phyloP scores from a whole-genome alignment of 2,797 vertebrate species.

The Babyrousa celebensis region DNA sequence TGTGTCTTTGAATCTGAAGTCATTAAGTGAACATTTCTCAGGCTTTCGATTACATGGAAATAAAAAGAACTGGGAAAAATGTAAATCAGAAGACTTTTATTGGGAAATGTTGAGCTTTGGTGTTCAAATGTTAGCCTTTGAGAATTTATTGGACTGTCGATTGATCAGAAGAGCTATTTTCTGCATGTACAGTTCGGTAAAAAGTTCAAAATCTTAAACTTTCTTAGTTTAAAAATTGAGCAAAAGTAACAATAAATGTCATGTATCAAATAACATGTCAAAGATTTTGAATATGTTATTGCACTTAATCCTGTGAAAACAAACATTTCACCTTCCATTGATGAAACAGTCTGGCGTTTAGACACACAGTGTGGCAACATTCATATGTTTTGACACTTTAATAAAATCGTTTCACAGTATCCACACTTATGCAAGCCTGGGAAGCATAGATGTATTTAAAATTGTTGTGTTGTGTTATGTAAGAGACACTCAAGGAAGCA shows the following conservation, averaged over 20 bases:
- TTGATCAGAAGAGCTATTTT: not conserved
- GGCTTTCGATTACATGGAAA: conserved; percentile 14
- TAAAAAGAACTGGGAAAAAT: conserved; percentile 37
- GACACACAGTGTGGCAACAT: not conserved
- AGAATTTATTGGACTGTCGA: conserved; percentile 3
- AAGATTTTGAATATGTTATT: not conserved
- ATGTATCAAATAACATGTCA: not conserved
- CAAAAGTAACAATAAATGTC: conserved; percentile 16
- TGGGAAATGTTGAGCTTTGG: not conserved
- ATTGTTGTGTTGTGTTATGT: not conserved
- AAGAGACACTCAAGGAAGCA: not conserved
- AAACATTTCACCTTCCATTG: conserved; percentile 14
- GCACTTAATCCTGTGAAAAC: not conserved
- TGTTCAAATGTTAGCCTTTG: conserved; percentile 17
- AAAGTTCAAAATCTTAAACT: conserved; percentile 13
- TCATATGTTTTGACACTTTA: conserved; percentile 30
- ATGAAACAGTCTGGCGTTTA: not conserved
- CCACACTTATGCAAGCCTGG: not conserved
- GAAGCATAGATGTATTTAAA: conserved; percentile 6
- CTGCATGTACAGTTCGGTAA: not conserved
- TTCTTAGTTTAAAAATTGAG: conserved; percentile 39
- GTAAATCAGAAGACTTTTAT: conserved; percentile 1
- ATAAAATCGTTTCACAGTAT: conserved; percentile 21
- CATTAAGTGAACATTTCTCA: conserved; percentile 15
- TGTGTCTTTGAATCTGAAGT: not conserved